Percentiles rank a stretch among this genome's conserved stretches.
Conservation (phyloP, 2,888 invertebrate species). For the Apamea epomidion region DNA sequence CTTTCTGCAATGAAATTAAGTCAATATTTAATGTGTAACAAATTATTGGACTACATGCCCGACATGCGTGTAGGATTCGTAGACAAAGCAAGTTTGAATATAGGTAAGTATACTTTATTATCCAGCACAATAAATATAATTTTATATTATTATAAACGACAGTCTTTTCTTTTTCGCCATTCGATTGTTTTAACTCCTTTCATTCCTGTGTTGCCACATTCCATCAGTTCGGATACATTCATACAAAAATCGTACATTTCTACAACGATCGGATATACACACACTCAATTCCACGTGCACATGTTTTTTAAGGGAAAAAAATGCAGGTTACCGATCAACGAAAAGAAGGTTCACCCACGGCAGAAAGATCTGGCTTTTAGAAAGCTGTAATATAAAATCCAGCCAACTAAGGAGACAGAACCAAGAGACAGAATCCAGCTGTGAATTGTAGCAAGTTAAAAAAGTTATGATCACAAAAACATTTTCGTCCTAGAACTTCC, state of each 20-base stretch:
- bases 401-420: background rate
- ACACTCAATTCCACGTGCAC: background rate
- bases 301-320: background rate
- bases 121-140: background rate
- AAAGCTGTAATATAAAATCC: background rate
- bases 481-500: too few species aligned
- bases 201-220: background rate
- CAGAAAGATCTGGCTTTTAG: background rate
- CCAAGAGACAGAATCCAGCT: too few species aligned
- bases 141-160: background rate
- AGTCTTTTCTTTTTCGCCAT: background rate
- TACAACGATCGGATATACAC: background rate
- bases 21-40: background rate
- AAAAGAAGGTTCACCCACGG: background rate
- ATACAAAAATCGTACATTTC: background rate
- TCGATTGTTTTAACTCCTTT: background rate
- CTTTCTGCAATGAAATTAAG: constrained; percentile 78
- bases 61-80: background rate
- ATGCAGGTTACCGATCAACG: background rate
- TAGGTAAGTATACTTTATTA: background rate
- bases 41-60: background rate
- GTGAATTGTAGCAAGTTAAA: background rate
- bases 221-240: background rate
- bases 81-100: background rate
- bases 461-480: background rate